Base-by-base conservation (phyloP, 2,888 invertebrate genomes). In the Tricholauxania praeusta region DNA sequence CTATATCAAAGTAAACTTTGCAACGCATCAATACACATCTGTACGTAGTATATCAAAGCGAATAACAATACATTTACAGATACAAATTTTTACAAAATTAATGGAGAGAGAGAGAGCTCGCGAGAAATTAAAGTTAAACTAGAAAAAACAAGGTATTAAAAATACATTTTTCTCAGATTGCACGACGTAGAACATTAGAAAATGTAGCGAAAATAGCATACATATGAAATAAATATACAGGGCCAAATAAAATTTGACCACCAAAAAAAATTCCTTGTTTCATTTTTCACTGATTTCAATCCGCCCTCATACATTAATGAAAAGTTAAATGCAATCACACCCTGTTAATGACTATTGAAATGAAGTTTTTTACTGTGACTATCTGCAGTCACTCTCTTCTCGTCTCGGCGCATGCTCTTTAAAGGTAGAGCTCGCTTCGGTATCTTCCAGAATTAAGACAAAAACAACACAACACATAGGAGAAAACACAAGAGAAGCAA, bases 141-240 rank as follows among this genome's bases (percentile, higher is more conserved):
- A 47, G 47, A 39, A 47, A 17, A 63, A 17, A 39, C 32, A 48
- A 39, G 7, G 63, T 48, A 47, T 63, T 47, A 39, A 39, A 48
- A 63, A 63, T 63, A 63, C 47, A 39, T 17, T 39, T 47, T 47
- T 63, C 47, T 17, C 63, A 63, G 63, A 19, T 47, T 63, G 47
- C 48, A 63, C 48, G 63, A 48, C 47, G 63, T 47, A 63, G n/a
- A 57, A 28, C 14, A 14, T 47, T 47, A 63, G 39, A 39, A 10
- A 39, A 19, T 63, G 63, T 48, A 48, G 63, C 48, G 15, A 19
- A 63, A 63, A 63, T 63, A 48, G 63, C 17, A 63, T 63, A 39
- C 39, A n/a, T 12, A 15, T n/a, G 8, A 48, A 2, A 47, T 17
- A 48, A 63, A 17, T 17, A 63, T 63, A 63, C 63, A 63, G 63